A percentile compares a stretch with the other conserved stretches of the same genome.
Conservation (phyloP, 2,113 vertebrate species). For the Quiscalus mexicanus region DNA sequence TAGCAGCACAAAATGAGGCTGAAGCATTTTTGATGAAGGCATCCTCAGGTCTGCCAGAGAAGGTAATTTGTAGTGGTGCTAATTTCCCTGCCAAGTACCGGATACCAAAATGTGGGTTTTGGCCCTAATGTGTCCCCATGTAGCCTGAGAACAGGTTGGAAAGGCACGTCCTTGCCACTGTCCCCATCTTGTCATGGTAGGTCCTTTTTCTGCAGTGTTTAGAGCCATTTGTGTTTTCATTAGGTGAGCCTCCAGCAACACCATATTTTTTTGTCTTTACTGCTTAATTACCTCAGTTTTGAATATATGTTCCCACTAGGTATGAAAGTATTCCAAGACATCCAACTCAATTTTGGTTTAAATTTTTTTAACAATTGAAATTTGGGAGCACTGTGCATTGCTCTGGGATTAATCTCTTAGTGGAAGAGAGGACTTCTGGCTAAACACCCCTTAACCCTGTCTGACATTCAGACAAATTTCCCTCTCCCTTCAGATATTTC, state of each 20-base stretch:
- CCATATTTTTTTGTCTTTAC: background rate
- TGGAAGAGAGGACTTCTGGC: background rate
- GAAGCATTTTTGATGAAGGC: background rate
- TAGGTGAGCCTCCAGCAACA: background rate
- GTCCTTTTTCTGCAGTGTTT: background rate
- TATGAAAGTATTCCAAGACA: background rate
- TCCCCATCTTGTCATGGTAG: background rate
- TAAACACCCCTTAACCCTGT: background rate
- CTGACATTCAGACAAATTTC: background rate
- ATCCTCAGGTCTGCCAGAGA: background rate
- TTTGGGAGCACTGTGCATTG: background rate
- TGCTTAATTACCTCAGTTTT: background rate
- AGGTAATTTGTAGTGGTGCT: background rate
- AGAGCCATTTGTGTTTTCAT: background rate
- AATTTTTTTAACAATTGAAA: background rate
- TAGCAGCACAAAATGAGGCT: background rate
- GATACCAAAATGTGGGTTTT: background rate
- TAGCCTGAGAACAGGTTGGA: background rate
- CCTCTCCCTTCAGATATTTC: background rate
- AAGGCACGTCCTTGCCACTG: background rate
- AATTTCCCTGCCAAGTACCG: background rate
- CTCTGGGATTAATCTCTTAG: background rate
- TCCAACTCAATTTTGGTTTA: background rate
- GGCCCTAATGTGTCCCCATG: background rate
- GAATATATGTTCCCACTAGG: background rate